Evolutionary conservation across 1,140 invertebrate species (phyloP), one percentile per base, ranked within the genome.

Genomic region (Pseudomyrmex sp.): DNA sequence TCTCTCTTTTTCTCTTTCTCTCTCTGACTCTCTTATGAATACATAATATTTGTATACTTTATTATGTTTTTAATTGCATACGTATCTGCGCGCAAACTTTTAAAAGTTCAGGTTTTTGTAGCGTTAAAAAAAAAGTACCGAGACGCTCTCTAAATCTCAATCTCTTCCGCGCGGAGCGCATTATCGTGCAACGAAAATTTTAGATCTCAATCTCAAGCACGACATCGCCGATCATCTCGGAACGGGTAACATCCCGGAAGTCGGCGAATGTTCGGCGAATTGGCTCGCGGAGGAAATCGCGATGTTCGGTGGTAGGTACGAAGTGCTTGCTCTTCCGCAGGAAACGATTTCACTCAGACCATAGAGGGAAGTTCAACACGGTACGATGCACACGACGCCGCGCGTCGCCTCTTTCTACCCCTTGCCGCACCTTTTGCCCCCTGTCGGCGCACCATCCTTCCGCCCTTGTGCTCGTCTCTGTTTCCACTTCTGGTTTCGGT

Each of bases 311-410:
- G 80, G 83, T 58, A 50, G 74, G 62, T 88, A 79, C 66, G 86
- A 80, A 88, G 87, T 82, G 76, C 76, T 72, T 56, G 86, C 54
- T 58, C 59, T 74, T 72, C 72, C 75, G 48, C 72, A 88, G 87
- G 86, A 88, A 87, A 70, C 86, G 86, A 88, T 88, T 85, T 61
- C 56, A 82, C 66, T 72, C 58, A 63, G 79, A 76, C 86, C 80
- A 52, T 74, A 58, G 48, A 73, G 48, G 70, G 35, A 85, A 88
- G 48, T 87, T 88, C 82, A 82, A 75, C 68, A 56, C 79, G 65
- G 68, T 85, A 88, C 86, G 83, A 88, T 88, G 84, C 83, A 79
- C 83, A 65, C 83, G 83, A 62, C 69, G 68, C 59, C 73, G 82
- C 73, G 82, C 23, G 84, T 87, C 66, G 58, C 52, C 48, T 52